Evolutionary conservation across 1,140 invertebrate genomes (phyloP), one percentile per base, ranked within the genome.

Genomic region (Medauroidea extradentata): DNA sequence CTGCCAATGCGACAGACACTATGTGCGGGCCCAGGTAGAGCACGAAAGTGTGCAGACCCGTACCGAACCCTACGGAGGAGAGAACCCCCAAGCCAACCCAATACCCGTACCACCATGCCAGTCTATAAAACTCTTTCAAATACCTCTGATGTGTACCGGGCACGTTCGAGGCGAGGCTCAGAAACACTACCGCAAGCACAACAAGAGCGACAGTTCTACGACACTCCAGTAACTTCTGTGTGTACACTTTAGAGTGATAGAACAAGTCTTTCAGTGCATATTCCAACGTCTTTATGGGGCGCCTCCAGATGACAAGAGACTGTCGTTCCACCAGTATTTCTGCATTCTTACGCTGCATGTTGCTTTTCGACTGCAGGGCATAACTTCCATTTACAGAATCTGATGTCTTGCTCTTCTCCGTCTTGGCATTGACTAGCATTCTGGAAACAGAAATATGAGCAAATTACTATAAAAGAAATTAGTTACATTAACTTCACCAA

Each of bases 31-130:
- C 96, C 65, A 99, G 78, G 75, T 99, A 99, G 38, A 99, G 79
- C 13, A 99, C 80, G 80, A 99, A 99, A 52, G 97, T 99, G 74
- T 99, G 98, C 23, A 99, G 83, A 5, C 97, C 98, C 0, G 96
- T 98, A 13, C 98, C 98, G 27, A 99, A 80, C 1, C 98, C 97
- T 46, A 99, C 94, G 9, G 95, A 98, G 21, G 96, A 98, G 51
- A 99, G 82, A 18, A 99, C 88, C 29, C 97, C 97, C 48, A 99
- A 81, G 11, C 94, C 88, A 60, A 96, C 79, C 97, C 97, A 99
- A 80, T 97, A 99, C 8, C 85, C 68, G 78, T 87, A 93, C 89
- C 93, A 96, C 50, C 57, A 9, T 8, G 49, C 38, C 46, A 55
- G 21, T 13, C 43, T 25, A 34, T 43, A 38, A 13, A 56, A 57